Evolutionary conservation across 2,888 invertebrate genomes (phyloP).

Genomic region (Plagodis dolabraria): DNA sequence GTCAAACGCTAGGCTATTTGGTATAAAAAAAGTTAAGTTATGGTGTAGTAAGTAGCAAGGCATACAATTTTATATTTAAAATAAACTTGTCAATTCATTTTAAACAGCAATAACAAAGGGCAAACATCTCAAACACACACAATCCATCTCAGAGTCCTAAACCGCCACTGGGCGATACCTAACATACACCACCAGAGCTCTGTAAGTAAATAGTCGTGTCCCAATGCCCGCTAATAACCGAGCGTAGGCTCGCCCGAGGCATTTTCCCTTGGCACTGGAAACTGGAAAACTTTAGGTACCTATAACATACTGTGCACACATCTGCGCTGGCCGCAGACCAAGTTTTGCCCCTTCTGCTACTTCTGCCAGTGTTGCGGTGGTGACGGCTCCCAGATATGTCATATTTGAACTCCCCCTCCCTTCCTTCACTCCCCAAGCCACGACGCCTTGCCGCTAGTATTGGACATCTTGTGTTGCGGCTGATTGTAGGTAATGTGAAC

Average conservation of each 20-base stretch:
- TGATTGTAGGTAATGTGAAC: conserved; percentile 57
- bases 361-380: conserved; percentile 72
- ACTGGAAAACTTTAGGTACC: conserved; percentile 39
- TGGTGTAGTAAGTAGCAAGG: too few species aligned
- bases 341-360: conserved; percentile 47
- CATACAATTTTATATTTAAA: too few species aligned
- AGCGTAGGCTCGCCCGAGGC: conserved; percentile 72
- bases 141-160: conserved; percentile 41
- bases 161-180: conserved; percentile 58
- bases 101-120: not conserved
- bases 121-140: conserved; percentile 6
- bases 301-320: conserved; percentile 54
- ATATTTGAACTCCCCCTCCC: conserved; percentile 66
- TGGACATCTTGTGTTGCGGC: conserved; percentile 68
- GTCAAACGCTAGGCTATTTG: too few species aligned
- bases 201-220: conserved; percentile 82
- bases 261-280: conserved; percentile 61
- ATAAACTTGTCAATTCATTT: too few species aligned
- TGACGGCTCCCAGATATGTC: conserved; percentile 81
- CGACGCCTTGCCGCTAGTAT: conserved; percentile 45
- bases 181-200: conserved; percentile 51
- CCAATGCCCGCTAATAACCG: conserved; percentile 76
- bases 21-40: too few species aligned
- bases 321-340: conserved; percentile 78
- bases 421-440: conserved; percentile 37